Percentiles rank a stretch among this genome's conserved stretches.
Evolutionary conservation across 2,888 invertebrate genomes (phyloP).

Genomic region (Melolontha melolontha): DNA sequence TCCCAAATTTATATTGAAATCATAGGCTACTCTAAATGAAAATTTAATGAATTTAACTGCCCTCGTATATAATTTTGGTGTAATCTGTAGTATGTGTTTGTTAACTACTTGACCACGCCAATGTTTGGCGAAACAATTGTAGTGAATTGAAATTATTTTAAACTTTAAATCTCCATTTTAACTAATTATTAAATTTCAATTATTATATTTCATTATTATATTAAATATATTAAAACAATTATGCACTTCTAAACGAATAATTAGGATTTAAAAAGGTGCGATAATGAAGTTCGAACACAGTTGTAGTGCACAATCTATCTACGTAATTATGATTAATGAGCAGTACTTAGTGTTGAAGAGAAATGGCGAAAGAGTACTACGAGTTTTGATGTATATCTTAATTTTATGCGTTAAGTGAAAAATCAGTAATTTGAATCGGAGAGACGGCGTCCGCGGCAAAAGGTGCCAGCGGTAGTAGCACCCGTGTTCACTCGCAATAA

Average conservation of each 20-base stretch:
- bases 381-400: conserved; percentile 43
- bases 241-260: conserved; percentile 1
- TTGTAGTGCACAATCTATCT: conserved; percentile 4
- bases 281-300: conserved; percentile 1
- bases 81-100: too few species aligned
- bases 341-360: conserved; percentile 17
- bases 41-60: too few species aligned
- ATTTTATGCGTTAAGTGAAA: conserved; percentile 43
- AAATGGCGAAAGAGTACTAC: conserved; percentile 11
- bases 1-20: too few species aligned
- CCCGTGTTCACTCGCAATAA: conserved; percentile 50
- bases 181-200: too few species aligned
- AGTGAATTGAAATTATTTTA: too few species aligned
- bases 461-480: neutral
- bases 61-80: too few species aligned
- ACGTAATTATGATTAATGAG: conserved; percentile 34
- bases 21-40: too few species aligned
- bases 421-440: conserved; percentile 38
- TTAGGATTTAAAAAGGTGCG: conserved; percentile 17
- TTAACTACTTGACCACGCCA: too few species aligned
- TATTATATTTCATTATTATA: conserved; percentile 7
- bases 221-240: conserved; percentile 22
- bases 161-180: too few species aligned
- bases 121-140: too few species aligned
- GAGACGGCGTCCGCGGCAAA: conserved; percentile 12